Percentiles rank a stretch among this genome's conserved stretches.
These are phyloP conservation scores for Petrolisthes cinctipes DNA, from an alignment of 2,888 invertebrate species.

Conservation along the genomic window DNA sequence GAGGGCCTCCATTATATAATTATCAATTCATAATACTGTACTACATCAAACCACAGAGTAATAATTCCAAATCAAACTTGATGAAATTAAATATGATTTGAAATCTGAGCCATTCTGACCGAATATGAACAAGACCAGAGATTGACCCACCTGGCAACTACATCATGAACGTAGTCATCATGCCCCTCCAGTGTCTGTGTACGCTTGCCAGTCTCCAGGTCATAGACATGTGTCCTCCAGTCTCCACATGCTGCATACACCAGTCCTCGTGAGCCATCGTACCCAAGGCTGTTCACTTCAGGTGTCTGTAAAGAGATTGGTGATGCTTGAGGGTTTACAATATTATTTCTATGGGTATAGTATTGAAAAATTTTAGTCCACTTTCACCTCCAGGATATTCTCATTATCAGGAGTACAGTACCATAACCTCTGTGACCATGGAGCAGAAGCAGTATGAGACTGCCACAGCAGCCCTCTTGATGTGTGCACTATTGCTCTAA, in stretches of 20 bases:
- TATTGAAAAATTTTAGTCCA: not conserved
- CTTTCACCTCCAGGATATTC: not conserved
- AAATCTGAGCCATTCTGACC: too few species aligned
- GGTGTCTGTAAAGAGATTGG: constrained; percentile 53
- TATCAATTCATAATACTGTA: too few species aligned
- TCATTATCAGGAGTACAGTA: too few species aligned
- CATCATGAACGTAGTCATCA: constrained; percentile 64
- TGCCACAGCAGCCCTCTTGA: too few species aligned
- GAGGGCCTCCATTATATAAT: too few species aligned
- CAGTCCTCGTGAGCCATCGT: constrained; percentile 35
- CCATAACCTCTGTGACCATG: too few species aligned
- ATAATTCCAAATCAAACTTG: too few species aligned
- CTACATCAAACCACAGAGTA: too few species aligned
- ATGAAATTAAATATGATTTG: too few species aligned
- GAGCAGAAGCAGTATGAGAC: too few species aligned
- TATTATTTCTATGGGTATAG: not conserved
- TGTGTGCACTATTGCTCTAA: too few species aligned
- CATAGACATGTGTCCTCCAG: constrained; percentile 63
- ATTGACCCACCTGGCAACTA: constrained; percentile 45
- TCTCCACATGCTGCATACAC: constrained; percentile 64
- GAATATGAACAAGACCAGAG: not conserved
- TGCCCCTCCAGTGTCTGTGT: constrained; percentile 56
- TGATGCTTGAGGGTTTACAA: not conserved
- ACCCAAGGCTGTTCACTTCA: constrained; percentile 60
- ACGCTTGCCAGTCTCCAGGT: constrained; percentile 59